These are phyloP conservation scores for Heteromyza rotundicornis DNA, from an alignment of 2,888 invertebrate genomes.

Conservation along the genomic window DNA sequence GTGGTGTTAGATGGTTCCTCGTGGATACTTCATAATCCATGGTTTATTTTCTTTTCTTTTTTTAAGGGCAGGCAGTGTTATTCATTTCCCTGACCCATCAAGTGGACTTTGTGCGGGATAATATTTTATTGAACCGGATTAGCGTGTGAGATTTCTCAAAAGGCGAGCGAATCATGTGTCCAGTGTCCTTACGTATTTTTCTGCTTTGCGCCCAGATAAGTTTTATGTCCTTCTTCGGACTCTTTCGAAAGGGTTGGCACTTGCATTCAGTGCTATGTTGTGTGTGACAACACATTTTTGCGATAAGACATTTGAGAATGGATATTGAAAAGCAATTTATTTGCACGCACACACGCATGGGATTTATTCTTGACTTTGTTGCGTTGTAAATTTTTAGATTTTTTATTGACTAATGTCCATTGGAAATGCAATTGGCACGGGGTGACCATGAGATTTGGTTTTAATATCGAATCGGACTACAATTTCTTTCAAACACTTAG, in stretches of 20 bases:
- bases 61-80: neutral
- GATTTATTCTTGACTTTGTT: neutral
- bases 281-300: no score
- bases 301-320: no score
- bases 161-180: no score
- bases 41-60: neutral
- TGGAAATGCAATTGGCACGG: no score
- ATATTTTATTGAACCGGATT: neutral
- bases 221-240: neutral
- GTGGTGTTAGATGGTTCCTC: neutral
- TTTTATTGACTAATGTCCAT: no score
- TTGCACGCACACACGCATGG: neutral
- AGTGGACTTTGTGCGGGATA: no score
- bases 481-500: no score
- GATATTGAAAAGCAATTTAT: neutral
- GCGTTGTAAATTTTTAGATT: neutral
- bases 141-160: no score
- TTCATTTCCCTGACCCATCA: neutral
- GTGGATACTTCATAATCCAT: conserved; percentile 2
- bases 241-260: neutral
- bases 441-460: no score
- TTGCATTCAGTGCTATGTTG: neutral
- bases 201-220: neutral
- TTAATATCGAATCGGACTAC: no score
- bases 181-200: neutral